Evolutionary conservation across 2,113 vertebrate genomes (phyloP), one percentile per base, ranked within the genome.

Genomic region (Rousettus leschenaultii): DNA sequence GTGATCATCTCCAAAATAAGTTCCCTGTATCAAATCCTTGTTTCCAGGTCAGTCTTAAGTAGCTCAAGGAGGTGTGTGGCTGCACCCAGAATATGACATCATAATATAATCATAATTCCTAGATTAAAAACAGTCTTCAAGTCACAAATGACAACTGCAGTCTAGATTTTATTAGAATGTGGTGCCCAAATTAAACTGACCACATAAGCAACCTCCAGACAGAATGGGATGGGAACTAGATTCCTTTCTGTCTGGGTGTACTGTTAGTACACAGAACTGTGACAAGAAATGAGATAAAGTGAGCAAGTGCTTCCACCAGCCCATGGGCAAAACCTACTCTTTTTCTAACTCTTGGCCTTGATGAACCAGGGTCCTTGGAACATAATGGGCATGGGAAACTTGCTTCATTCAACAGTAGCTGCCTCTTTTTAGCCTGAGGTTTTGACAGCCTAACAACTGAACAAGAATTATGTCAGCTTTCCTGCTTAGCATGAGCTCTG

Each of bases 381-480:
- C 38, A 78, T 24, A 33, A 57, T 28, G 24, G 83, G n/a, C 8
- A 19, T 13, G 45, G 43, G 61, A 84, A 63, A 78, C 43, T 75
- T 4, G 22, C 53, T 22, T 89, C 43, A 48, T 22, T 78, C 89
- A 86, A 38, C 8, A 66, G 33, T 51, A 86, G 57, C 91, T 79
- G 51, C 21, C 28, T 94, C 86, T 61, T 89, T 51, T 78, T n/a
- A 66, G 33, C 45, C 77, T 86, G 63, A 89, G 24, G 40, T 87
- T 89, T 65, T 92, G 66, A 80, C 95, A 95, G 21, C 59, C 91
- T 95, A 16, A 73, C 63, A 79, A 85, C 9, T 38, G 57, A 75
- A 75, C 21, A 65, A 33, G 59, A 90, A 95, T 51, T 88, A 73
- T 53, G 28, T 55, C 45, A 35, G 19, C 73, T 80, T 89, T 38